phyloP scores from a whole-genome alignment of 2,113 vertebrate species.

The Tamias sibiricus region DNA sequence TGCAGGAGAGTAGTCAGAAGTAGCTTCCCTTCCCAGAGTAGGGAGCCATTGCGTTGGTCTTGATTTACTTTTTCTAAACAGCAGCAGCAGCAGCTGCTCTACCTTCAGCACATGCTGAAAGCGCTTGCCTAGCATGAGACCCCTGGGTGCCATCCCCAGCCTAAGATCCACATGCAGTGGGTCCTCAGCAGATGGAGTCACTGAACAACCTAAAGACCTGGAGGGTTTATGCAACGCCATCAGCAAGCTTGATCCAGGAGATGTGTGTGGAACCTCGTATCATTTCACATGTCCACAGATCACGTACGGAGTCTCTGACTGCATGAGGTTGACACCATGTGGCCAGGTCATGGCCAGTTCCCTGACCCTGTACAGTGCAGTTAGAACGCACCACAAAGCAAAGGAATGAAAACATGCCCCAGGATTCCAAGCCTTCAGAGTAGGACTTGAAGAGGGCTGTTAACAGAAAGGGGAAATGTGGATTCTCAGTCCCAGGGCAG shows the following conservation, averaged over 20 bases:
- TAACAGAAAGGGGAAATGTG: no score
- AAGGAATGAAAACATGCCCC: background rate
- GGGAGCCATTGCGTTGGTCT: fast-evolving
- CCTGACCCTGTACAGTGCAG: fast-evolving
- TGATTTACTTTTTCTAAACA: background rate
- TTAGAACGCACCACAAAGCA: background rate
- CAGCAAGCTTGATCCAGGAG: background rate
- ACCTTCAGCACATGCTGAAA: background rate
- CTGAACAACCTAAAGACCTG: no score
- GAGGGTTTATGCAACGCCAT: background rate
- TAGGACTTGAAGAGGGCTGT: background rate
- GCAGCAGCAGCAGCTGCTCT: background rate
- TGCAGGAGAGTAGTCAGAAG: fast-evolving
- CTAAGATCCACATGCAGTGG: no score
- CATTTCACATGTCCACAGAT: background rate
- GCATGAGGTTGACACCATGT: fast-evolving
- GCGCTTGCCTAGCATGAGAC: background rate
- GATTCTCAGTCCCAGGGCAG: background rate
- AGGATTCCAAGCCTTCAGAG: background rate
- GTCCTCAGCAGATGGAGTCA: background rate
- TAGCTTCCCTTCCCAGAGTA: background rate
- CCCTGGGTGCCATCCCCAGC: no score
- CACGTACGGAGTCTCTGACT: background rate
- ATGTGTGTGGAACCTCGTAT: no score
- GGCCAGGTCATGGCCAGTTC: background rate